A percentile compares a stretch with the other conserved stretches of the same genome.
phyloP scores from a whole-genome alignment of 2,888 invertebrate species.

The Philaethria dido region DNA sequence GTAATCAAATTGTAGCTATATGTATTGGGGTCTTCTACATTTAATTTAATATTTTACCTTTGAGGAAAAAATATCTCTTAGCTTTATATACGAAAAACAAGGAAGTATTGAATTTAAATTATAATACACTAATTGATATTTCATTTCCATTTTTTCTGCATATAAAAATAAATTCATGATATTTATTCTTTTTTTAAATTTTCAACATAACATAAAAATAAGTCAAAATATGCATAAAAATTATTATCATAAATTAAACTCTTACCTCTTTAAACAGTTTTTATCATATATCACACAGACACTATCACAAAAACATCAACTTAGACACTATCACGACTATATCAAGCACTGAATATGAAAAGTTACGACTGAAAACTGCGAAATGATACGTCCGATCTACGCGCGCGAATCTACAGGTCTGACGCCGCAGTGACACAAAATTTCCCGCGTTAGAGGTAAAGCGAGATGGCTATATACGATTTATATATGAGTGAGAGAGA shows the following conservation, averaged over 20 bases:
- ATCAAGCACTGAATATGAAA: constrained; percentile 45
- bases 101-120: background rate
- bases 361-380: constrained; percentile 47
- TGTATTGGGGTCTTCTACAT: background rate
- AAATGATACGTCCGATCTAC: constrained; percentile 64
- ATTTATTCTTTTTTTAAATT: background rate
- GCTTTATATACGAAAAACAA: background rate
- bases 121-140: background rate
- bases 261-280: constrained; percentile 75
- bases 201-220: background rate
- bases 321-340: constrained; percentile 45
- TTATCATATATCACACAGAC: constrained; percentile 61
- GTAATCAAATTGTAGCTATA: background rate
- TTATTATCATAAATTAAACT: constrained; percentile 31
- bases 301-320: constrained; percentile 51
- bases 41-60: background rate
- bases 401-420: constrained; percentile 78
- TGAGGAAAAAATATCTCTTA: background rate
- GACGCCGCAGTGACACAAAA: constrained; percentile 61
- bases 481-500: constrained; percentile 51
- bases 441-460: constrained; percentile 65
- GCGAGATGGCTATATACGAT: constrained; percentile 42
- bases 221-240: background rate
- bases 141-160: too few species aligned
- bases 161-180: too few species aligned